Percentiles rank a stretch among this genome's conserved stretches.
phyloP scores from a whole-genome alignment of 2,888 invertebrate species.

The Gryllus longicercus region DNA sequence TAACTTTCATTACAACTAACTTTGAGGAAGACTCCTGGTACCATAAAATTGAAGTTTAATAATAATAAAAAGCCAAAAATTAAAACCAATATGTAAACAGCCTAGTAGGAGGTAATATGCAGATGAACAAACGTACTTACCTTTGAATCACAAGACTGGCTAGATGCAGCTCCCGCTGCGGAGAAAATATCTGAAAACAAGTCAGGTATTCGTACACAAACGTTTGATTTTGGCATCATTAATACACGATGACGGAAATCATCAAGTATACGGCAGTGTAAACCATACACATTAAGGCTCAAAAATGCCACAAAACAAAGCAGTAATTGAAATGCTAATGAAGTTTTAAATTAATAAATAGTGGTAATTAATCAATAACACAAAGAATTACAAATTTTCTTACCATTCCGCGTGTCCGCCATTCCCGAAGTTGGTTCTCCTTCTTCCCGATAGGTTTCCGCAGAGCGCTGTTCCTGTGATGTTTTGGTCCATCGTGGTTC shows the following conservation, averaged over 20 bases:
- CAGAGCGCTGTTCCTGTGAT: background rate
- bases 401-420: conserved; percentile 17
- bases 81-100: background rate
- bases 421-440: background rate
- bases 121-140: background rate
- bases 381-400: background rate
- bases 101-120: too few species aligned
- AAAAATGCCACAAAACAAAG: too few species aligned
- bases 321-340: too few species aligned
- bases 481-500: conserved; percentile 6
- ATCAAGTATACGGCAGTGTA: too few species aligned
- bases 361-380: background rate
- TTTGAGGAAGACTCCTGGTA: background rate
- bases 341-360: too few species aligned
- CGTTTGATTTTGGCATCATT: too few species aligned
- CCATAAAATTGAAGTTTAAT: background rate
- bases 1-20: background rate
- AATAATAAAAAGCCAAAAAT: background rate
- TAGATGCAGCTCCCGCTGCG: background rate
- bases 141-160: background rate
- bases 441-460: background rate
- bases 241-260: too few species aligned
- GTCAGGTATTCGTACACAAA: too few species aligned
- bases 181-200: background rate
- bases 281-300: too few species aligned